Percentiles rank a stretch among this genome's conserved stretches.
Conservation (phyloP, 92 coral and sea anemone species). For the Phenganax stokvisi region DNA sequence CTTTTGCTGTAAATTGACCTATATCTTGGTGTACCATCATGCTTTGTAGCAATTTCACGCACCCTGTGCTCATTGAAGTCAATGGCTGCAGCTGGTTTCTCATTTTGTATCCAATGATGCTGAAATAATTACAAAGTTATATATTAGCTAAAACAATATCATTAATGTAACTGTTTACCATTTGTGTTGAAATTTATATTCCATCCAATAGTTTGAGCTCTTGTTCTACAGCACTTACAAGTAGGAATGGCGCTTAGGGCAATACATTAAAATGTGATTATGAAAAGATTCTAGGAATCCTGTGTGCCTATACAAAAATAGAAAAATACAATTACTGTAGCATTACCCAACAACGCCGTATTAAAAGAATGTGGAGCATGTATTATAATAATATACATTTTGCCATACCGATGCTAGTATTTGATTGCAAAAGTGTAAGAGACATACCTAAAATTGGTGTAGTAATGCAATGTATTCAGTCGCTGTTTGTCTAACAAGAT, state of each 20-base stretch:
- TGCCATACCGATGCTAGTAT: not conserved
- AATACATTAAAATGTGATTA: not conserved
- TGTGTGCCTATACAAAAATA: not conserved
- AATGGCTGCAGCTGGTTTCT: constrained; percentile 26
- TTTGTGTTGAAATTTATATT: not conserved
- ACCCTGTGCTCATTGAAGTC: constrained; percentile 32
- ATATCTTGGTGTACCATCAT: constrained; percentile 23
- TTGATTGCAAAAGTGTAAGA: not conserved
- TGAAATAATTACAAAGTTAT: not conserved
- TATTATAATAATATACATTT: not conserved
- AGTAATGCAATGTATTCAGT: constrained; percentile 15
- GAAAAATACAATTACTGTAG: too few species aligned
- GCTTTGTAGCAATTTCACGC: constrained; percentile 15
- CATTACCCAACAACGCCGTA: not conserved
- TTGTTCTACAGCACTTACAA: not conserved
- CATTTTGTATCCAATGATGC: constrained; percentile 30
- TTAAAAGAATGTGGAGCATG: not conserved
- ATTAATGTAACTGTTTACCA: not conserved
- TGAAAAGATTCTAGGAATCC: constrained; percentile 12
- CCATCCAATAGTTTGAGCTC: not conserved
- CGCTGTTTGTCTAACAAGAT: constrained; percentile 20
- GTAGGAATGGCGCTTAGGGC: constrained; percentile 3
- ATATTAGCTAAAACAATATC: not conserved
- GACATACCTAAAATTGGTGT: constrained; percentile 12
- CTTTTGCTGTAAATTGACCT: constrained; percentile 17